These are phyloP conservation scores for Cherax quadricarinatus DNA, from an alignment of 1,140 invertebrate species.

Conservation along the genomic window DNA sequence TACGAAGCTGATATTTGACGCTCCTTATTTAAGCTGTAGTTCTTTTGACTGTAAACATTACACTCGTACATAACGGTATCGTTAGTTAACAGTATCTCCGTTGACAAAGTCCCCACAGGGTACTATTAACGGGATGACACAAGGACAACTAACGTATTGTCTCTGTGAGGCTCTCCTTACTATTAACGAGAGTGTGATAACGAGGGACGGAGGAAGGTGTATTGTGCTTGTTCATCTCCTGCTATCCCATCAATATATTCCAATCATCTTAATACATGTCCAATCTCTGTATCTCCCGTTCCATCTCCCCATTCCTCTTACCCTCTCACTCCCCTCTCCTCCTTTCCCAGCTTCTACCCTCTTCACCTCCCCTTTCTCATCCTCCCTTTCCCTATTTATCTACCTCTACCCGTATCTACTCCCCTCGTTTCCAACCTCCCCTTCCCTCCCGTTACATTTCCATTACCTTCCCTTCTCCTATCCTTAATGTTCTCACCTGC, in stretches of 20 bases:
- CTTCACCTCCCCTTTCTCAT: background rate
- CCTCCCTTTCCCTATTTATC: background rate
- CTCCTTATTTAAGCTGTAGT: too few species aligned
- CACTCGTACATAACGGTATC: too few species aligned
- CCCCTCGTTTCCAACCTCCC: background rate
- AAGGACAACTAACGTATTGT: too few species aligned
- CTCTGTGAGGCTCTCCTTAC: too few species aligned
- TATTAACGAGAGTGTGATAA: background rate
- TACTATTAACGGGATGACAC: too few species aligned
- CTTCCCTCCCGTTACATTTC: background rate
- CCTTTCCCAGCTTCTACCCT: background rate
- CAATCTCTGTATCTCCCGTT: background rate
- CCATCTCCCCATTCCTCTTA: background rate
- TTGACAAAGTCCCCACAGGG: too few species aligned
- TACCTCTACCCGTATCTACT: too few species aligned
- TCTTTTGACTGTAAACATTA: too few species aligned
- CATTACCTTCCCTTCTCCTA: background rate
- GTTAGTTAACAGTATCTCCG: too few species aligned
- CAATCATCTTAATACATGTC: constrained; percentile 35
- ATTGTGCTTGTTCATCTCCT: background rate
- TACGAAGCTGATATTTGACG: too few species aligned
- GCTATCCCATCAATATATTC: constrained; percentile 1
- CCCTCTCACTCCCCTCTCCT: background rate
- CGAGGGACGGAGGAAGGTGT: background rate
- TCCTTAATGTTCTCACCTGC: background rate